A percentile compares a stretch with the other conserved stretches of the same genome.
Evolutionary conservation across 2,797 vertebrate genomes (phyloP).

Genomic region (Phylloscopus collybita): DNA sequence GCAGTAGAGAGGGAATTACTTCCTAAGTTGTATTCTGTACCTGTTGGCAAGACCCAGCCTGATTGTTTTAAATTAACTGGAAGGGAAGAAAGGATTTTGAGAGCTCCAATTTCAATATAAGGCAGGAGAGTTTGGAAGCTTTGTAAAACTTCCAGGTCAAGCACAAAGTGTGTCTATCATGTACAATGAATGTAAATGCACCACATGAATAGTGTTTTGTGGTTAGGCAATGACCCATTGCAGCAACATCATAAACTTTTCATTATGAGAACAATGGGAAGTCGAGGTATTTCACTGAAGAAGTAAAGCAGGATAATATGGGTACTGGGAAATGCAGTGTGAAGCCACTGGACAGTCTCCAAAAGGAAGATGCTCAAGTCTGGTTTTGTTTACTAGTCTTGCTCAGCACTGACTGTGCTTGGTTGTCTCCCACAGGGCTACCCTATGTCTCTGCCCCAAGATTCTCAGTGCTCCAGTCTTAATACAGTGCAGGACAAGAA

Average conservation of each 20-base stretch:
- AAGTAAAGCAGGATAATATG: background rate
- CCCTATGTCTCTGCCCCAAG: background rate
- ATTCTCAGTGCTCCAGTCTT: background rate
- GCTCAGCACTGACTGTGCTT: background rate
- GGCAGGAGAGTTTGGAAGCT: background rate
- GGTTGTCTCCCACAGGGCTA: background rate
- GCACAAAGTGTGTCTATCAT: background rate
- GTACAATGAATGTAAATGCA: background rate
- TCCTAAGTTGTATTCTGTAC: background rate
- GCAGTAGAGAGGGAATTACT: background rate
- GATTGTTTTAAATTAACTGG: background rate
- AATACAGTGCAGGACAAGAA: background rate
- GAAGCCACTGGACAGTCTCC: background rate
- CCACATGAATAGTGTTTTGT: background rate
- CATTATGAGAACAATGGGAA: background rate
- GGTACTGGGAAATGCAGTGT: background rate
- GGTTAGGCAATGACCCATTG: background rate
- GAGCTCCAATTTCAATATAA: background rate
- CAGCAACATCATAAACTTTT: background rate
- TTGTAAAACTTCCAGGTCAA: background rate
- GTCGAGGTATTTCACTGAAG: background rate
- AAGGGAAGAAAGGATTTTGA: background rate
- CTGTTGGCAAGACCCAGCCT: background rate
- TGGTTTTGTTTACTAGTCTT: background rate
- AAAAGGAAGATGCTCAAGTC: background rate